phyloP scores from a whole-genome alignment of 2,888 invertebrate species.

The Druceiella hillmani region DNA sequence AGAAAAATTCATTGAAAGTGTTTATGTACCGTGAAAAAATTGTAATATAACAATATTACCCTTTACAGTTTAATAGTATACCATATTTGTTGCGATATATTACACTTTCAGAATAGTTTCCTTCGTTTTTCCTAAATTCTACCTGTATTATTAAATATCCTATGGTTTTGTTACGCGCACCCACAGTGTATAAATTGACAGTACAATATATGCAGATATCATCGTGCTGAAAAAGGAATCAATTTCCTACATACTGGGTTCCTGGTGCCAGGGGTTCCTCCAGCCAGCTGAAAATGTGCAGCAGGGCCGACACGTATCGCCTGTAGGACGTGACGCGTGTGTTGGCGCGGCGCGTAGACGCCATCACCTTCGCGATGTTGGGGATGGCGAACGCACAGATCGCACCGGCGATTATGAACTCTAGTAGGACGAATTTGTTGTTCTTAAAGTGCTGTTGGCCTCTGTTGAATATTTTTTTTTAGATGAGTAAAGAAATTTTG shows the following conservation, averaged over 20 bases:
- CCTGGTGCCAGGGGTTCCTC: slow-evolving; percentile 59
- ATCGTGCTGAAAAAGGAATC: neutral
- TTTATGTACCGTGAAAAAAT: too few relatives aligned
- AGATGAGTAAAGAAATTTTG: too few relatives aligned
- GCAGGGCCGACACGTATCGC: slow-evolving; percentile 73
- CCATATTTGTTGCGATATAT: too few relatives aligned
- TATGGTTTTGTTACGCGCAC: too few relatives aligned
- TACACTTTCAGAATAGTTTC: too few relatives aligned
- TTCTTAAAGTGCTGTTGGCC: slow-evolving; percentile 68
- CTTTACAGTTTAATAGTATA: too few relatives aligned
- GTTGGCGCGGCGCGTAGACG: slow-evolving; percentile 66
- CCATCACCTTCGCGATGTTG: slow-evolving; percentile 64
- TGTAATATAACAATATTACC: too few relatives aligned
- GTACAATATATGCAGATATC: too few relatives aligned
- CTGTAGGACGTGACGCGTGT: slow-evolving; percentile 61
- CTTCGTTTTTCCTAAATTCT: too few relatives aligned
- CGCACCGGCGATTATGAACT: slow-evolving; percentile 71
- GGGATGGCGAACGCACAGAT: slow-evolving; percentile 70
- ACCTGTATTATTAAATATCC: too few relatives aligned
- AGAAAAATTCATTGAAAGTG: too few relatives aligned
- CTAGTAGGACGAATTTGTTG: slow-evolving; percentile 63
- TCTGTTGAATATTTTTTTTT: slow-evolving; percentile 49
- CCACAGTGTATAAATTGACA: too few relatives aligned
- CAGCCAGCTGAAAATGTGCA: slow-evolving; percentile 78
- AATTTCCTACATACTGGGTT: slow-evolving; percentile 43